Percentiles rank a stretch among this genome's conserved stretches.
Evolutionary conservation across 2,797 vertebrate genomes (phyloP).

Genomic region (Centroberyx gerrardi): DNA sequence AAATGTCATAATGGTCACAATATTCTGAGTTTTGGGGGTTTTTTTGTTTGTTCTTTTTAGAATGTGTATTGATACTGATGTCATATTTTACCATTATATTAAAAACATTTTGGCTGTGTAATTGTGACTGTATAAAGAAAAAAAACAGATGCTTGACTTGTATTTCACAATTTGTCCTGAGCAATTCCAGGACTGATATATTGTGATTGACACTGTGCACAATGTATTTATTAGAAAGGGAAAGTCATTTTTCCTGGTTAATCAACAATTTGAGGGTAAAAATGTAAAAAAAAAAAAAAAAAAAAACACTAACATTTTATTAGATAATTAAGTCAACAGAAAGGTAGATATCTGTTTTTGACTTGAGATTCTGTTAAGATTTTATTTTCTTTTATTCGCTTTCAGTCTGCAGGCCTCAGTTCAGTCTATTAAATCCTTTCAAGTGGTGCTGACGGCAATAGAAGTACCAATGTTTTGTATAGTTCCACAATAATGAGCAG

Average conservation of each 20-base stretch:
- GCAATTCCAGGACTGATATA: background rate
- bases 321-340: slow-evolving; percentile 29
- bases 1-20: background rate
- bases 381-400: slow-evolving; percentile 39
- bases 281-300: slow-evolving; percentile 6
- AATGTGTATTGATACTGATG: too few species aligned
- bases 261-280: slow-evolving; percentile 5
- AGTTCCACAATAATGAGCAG: slow-evolving; percentile 70
- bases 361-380: background rate
- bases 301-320: background rate
- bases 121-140: background rate
- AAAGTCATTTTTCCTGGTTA: slow-evolving; percentile 3
- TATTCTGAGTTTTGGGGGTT: background rate
- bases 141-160: background rate
- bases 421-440: slow-evolving; percentile 58
- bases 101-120: background rate
- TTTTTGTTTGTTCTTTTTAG: too few species aligned
- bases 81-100: background rate
- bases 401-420: slow-evolving; percentile 55
- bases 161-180: too few species aligned
- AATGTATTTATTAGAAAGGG: slow-evolving; percentile 21
- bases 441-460: slow-evolving; percentile 63
- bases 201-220: background rate
- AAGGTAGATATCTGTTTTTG: background rate
- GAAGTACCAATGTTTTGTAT: slow-evolving; percentile 56